Evolutionary conservation across 2,113 vertebrate species (phyloP), one percentile per base, ranked within the genome.

Genomic region (Phyllostomus discolor): DNA sequence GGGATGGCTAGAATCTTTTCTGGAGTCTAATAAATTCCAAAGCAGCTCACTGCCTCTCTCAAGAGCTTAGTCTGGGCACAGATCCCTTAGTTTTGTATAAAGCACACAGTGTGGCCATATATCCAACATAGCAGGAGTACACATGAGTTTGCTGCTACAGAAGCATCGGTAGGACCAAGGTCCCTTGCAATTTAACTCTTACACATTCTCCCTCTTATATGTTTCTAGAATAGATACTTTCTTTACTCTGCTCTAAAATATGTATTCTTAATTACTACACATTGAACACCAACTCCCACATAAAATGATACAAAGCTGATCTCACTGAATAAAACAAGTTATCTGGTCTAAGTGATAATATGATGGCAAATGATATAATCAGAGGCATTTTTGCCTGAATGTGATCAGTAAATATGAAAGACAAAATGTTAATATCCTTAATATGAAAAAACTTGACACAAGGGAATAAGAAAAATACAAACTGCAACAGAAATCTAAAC

Each of bases 241-340:
- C 24, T 90, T 59, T 84, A 38, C 28, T 90, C 73, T 95, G 43
- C 26, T 84, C 73, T 95, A 72, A 84, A 48, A 46, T 35, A 87
- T 59, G 11, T 48, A 69, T 81, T 59, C 31, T 76, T 92, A 85
- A 82, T 85, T 87, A 95, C 80, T 80, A 88, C 85, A 90, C 10
- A 75, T 12, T 22, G 81, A 93, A 93, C 96, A 93, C 22, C 10
- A 82, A 41, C 24, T 94, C 19, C 81, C 75, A 66, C 12, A 86
- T 59, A 83, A 91, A 94, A 57, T 79, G n/a, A 85, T 43, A 86
- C 19, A 92, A 92, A 96, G 80, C 33, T 76, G 76, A 90, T 48
- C 22, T 85, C 67, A 78, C 2, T 78, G 20, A 62, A 95, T 33
- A 81, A 86, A 95, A 72, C 33, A 81, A 79, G 6, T 88, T 78